These are phyloP conservation scores for Drosophila setosimentum DNA, from an alignment of 2,888 invertebrate genomes.

Conservation along the genomic window DNA sequence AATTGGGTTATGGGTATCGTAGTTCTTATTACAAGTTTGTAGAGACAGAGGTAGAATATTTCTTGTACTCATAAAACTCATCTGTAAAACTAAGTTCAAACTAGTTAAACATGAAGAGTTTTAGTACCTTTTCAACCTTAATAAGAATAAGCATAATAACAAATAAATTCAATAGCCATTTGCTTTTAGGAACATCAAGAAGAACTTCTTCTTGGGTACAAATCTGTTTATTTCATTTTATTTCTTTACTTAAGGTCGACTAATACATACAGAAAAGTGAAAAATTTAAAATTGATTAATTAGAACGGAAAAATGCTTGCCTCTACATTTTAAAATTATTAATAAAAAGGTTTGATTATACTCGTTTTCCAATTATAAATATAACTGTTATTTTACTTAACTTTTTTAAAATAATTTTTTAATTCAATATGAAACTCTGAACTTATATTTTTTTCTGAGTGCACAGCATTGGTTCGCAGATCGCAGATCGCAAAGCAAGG, in stretches of 20 bases:
- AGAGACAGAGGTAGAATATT: neutral
- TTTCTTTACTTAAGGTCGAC: neutral
- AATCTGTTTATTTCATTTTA: neutral
- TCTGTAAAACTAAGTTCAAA: neutral
- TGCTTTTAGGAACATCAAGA: neutral
- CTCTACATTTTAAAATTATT: neutral
- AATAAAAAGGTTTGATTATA: neutral
- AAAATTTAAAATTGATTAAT: neutral
- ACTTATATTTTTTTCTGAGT: neutral
- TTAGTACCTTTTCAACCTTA: neutral
- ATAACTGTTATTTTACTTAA: neutral
- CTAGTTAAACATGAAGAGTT: neutral
- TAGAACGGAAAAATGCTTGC: neutral
- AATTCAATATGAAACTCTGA: neutral
- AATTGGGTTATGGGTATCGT: neutral
- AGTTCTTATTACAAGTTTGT: neutral
- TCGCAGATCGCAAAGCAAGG: neutral
- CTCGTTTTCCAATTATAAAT: neutral
- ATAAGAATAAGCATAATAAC: neutral
- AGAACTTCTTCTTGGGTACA: neutral
- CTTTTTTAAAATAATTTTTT: neutral
- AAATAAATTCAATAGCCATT: neutral
- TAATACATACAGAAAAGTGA: too few relatives aligned
- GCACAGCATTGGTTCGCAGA: neutral
- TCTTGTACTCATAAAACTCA: neutral